A percentile compares a stretch with the other conserved stretches of the same genome.
Evolutionary conservation across 2,797 vertebrate genomes (phyloP).

Genomic region (Danio albolineatus): DNA sequence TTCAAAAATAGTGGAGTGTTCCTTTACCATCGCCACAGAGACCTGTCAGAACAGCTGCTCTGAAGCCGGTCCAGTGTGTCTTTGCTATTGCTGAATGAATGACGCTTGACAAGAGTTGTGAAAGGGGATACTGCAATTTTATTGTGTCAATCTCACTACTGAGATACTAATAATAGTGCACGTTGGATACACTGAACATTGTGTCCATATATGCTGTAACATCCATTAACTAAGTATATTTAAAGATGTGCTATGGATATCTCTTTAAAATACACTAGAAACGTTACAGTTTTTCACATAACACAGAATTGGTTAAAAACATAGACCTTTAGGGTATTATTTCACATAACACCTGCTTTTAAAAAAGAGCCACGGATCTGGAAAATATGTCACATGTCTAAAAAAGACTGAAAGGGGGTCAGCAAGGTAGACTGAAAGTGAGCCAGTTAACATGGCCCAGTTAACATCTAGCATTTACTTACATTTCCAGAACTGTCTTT

Average conservation of each 20-base stretch:
- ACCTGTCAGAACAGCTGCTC: conserved; percentile 29
- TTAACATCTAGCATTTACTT: conserved; percentile 68
- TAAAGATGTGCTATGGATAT: neutral
- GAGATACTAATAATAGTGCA: conserved; percentile 38
- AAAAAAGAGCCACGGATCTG: neutral
- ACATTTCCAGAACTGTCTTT: conserved; percentile 98
- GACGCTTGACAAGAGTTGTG: conserved; percentile 14
- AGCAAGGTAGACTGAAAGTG: conserved; percentile 5
- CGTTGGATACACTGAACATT: conserved; percentile 3
- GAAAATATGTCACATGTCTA: conserved; percentile 9
- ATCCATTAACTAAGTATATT: conserved; percentile 6
- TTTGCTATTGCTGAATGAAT: neutral
- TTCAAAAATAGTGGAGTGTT: no score
- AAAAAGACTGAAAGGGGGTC: neutral
- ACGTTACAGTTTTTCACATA: neutral
- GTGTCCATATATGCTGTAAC: conserved; percentile 3
- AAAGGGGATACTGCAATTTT: conserved; percentile 32
- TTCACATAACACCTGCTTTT: neutral
- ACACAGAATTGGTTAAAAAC: neutral
- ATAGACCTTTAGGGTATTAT: neutral
- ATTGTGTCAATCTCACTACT: conserved; percentile 25
- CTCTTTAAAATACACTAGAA: neutral
- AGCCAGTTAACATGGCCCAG: conserved; percentile 48
- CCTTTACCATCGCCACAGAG: neutral
- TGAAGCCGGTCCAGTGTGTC: conserved; percentile 11